Percentiles rank a stretch among this genome's conserved stretches.
phyloP scores from a whole-genome alignment of 2,797 vertebrate species.

The Anableps anableps region DNA sequence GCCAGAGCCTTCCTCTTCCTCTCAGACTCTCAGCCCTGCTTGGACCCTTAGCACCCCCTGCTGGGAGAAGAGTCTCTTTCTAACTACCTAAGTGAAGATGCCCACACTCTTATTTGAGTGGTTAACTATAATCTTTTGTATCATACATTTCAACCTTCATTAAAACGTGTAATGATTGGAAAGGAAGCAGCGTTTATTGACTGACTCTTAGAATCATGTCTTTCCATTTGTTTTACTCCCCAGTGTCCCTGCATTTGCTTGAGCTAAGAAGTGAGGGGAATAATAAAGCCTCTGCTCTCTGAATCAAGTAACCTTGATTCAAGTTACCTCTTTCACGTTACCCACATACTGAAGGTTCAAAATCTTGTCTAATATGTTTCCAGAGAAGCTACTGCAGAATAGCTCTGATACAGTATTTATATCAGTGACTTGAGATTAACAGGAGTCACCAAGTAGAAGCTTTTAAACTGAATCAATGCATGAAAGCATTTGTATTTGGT shows the following conservation, averaged over 20 bases:
- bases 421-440: background rate
- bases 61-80: conserved; percentile 45
- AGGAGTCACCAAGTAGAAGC: background rate
- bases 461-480: background rate
- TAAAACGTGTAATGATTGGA: background rate
- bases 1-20: conserved; percentile 54
- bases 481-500: background rate
- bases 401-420: background rate
- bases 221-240: background rate
- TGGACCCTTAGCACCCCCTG: conserved; percentile 82
- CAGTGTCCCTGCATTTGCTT: background rate
- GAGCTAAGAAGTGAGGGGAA: background rate
- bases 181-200: background rate
- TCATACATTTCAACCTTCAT: background rate
- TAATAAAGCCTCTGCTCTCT: background rate
- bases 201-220: background rate
- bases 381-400: background rate
- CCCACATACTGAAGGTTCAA: background rate
- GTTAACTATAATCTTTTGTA: background rate
- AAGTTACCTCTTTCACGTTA: background rate
- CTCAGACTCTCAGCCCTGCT: conserved; percentile 62
- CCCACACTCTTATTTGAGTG: background rate
- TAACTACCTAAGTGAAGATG: background rate
- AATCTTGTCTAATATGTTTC: background rate
- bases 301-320: background rate